A percentile compares a stretch with the other conserved stretches of the same genome.
phyloP scores from a whole-genome alignment of 2,797 vertebrate genomes.

The Philypnodon macrostomus region DNA sequence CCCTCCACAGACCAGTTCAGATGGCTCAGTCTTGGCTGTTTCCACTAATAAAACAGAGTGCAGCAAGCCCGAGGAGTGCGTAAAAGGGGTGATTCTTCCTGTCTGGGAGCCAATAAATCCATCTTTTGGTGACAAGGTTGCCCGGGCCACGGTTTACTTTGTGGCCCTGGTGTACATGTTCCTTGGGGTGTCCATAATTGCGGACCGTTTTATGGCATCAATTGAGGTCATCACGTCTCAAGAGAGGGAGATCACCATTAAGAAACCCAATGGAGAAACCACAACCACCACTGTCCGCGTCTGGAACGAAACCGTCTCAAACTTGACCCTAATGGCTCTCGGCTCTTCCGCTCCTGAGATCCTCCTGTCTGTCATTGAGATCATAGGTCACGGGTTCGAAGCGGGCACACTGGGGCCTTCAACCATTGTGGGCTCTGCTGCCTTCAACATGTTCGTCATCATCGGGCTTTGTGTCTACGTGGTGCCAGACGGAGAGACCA shows the following conservation, averaged over 20 bases:
- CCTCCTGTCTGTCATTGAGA: conserved; percentile 94
- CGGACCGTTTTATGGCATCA: conserved; percentile 98
- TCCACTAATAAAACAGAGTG: conserved; percentile 77
- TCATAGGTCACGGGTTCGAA: conserved; percentile 89
- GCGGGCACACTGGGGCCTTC: conserved; percentile 91
- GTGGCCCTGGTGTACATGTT: conserved; percentile 99
- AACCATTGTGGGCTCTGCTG: conserved; percentile 96
- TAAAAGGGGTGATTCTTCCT: conserved; percentile 88
- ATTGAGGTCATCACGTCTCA: conserved; percentile 99
- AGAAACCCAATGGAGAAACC: conserved; percentile 96
- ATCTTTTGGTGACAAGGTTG: conserved; percentile 95
- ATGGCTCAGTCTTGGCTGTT: conserved; percentile 69
- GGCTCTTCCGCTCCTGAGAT: conserved; percentile 97
- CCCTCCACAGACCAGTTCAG: conserved; percentile 54
- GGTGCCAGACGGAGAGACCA: conserved; percentile 92
- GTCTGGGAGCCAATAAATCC: conserved; percentile 95
- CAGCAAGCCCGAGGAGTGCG: conserved; percentile 80
- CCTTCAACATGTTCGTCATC: conserved; percentile 99
- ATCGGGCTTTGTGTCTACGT: conserved; percentile 95
- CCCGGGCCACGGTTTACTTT: conserved; percentile 95
- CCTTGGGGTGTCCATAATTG: conserved; percentile 96
- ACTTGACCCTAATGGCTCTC: conserved; percentile 96
- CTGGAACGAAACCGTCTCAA: conserved; percentile 99
- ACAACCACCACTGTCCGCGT: conserved; percentile 94
- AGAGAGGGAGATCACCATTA: conserved; percentile 97